A percentile compares a stretch with the other conserved stretches of the same genome.
These are phyloP conservation scores for Psilopsiagon aymara DNA, from an alignment of 2,113 vertebrate species.

Conservation along the genomic window DNA sequence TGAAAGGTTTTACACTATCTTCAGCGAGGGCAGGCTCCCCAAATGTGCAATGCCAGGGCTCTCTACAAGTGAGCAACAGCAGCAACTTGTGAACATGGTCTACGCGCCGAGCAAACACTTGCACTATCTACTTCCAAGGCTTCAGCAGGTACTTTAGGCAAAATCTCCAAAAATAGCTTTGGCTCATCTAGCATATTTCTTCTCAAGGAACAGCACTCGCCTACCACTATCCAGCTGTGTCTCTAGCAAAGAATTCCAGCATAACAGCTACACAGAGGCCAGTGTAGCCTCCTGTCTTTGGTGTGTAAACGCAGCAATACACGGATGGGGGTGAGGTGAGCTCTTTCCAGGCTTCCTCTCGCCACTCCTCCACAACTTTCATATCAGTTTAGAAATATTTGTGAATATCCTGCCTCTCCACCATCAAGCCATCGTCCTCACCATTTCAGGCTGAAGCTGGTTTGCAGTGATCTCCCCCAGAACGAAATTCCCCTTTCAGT, in stretches of 20 bases:
- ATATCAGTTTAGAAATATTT: neutral
- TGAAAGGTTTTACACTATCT: conserved; percentile 49
- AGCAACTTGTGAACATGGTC: neutral
- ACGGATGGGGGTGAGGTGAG: neutral
- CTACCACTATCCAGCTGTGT: neutral
- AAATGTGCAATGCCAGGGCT: neutral
- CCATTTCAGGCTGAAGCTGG: neutral
- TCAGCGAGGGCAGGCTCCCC: neutral
- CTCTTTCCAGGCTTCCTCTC: neutral
- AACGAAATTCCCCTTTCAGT: neutral
- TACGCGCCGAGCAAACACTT: neutral
- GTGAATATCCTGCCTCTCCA: neutral
- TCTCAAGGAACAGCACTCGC: neutral
- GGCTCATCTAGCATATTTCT: neutral
- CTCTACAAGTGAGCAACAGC: neutral
- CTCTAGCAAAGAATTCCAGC: conserved; percentile 14
- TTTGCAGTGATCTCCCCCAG: neutral
- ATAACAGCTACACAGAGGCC: neutral
- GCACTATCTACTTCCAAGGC: neutral
- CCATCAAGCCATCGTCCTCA: neutral
- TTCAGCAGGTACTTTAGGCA: conserved; percentile 5
- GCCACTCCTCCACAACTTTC: neutral
- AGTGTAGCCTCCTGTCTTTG: neutral
- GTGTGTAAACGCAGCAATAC: conserved; percentile 7
- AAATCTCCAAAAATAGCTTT: neutral